Evolutionary conservation across 2,797 vertebrate genomes (phyloP).

Genomic region (Xiphophorus birchmanni): DNA sequence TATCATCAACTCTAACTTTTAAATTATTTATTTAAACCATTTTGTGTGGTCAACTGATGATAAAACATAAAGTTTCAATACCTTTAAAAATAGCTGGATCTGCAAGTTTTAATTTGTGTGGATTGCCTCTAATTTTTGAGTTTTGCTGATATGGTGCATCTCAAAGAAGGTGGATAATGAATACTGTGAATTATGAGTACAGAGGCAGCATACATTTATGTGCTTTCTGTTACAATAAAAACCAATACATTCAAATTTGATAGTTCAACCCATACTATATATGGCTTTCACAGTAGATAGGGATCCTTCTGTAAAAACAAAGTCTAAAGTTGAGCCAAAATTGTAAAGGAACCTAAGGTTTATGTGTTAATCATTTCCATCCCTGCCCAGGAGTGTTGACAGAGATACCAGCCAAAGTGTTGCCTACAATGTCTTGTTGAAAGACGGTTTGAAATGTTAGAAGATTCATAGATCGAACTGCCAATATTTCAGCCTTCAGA

Average conservation of each 20-base stretch:
- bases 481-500: not conserved
- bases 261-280: not conserved
- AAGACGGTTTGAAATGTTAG: slow-evolving; percentile 4
- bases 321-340: not conserved
- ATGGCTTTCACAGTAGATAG: not conserved
- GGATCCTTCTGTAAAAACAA: not conserved
- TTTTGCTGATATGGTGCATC: not conserved
- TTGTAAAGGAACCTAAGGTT: not conserved
- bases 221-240: not conserved
- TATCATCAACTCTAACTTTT: too few species aligned
- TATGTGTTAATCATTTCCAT: not conserved
- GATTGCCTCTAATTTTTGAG: not conserved
- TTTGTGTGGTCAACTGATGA: not conserved
- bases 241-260: not conserved
- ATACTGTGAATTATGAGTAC: not conserved
- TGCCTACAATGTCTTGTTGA: slow-evolving; percentile 3
- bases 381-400: not conserved
- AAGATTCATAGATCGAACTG: not conserved
- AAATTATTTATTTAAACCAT: too few species aligned
- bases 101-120: not conserved
- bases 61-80: not conserved
- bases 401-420: slow-evolving; percentile 7
- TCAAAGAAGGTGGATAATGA: not conserved
- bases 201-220: not conserved
- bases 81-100: not conserved